Percentiles rank a stretch among this genome's conserved stretches.
These are phyloP conservation scores for Pyxicephalus adspersus DNA, from an alignment of 2,113 vertebrate species.

Conservation along the genomic window DNA sequence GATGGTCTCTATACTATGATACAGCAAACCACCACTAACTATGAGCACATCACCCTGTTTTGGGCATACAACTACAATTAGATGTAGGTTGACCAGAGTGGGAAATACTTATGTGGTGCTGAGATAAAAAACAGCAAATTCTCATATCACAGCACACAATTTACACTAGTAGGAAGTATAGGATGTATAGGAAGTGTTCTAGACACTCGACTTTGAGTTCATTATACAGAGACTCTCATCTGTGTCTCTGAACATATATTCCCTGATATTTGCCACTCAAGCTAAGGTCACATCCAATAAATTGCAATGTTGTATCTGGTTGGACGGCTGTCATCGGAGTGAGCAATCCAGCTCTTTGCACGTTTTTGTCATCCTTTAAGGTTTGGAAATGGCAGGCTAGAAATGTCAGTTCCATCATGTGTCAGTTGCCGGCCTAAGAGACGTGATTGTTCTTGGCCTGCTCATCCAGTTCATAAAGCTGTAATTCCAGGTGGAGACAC, in stretches of 20 bases:
- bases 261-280: neutral
- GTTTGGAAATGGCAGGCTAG: neutral
- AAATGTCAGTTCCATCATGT: slow-evolving; percentile 2
- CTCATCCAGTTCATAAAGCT: neutral
- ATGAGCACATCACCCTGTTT: no score
- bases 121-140: no score
- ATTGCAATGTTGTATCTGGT: neutral
- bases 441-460: neutral
- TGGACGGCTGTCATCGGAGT: neutral
- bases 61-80: no score
- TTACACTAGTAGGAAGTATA: no score
- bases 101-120: no score
- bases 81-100: no score
- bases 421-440: neutral
- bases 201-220: no score
- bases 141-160: no score
- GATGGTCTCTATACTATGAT: no score
- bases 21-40: no score
- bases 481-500: neutral
- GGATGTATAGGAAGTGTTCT: no score
- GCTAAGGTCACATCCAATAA: neutral
- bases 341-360: neutral
- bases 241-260: neutral
- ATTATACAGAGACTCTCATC: no score
- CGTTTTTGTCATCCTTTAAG: neutral